Percentiles rank a stretch among this genome's conserved stretches.
Conservation (phyloP, 2,797 vertebrate genomes). For the Sebastes aleutianus region DNA sequence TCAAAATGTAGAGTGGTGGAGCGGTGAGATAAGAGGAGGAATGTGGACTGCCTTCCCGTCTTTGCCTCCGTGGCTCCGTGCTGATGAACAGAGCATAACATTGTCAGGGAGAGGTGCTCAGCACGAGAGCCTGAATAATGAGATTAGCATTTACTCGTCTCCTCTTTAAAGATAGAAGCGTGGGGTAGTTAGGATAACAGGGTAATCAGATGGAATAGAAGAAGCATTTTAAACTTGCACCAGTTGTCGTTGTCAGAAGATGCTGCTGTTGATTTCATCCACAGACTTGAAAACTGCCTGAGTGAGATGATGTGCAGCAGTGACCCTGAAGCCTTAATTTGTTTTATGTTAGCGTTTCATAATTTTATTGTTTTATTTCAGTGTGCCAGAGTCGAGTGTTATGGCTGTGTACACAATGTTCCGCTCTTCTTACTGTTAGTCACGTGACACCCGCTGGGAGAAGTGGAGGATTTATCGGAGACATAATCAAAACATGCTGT, state of each 20-base stretch:
- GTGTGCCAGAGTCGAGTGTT: slow-evolving; percentile 9
- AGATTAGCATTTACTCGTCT: slow-evolving; percentile 16
- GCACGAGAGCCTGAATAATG: background rate
- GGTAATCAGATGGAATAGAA: background rate
- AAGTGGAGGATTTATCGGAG: background rate
- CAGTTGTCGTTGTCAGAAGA: background rate
- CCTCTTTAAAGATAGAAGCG: slow-evolving; percentile 4
- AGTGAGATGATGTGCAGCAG: background rate
- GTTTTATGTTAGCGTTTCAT: background rate
- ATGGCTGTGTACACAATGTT: slow-evolving; percentile 7
- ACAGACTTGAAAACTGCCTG: background rate
- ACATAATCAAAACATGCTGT: background rate
- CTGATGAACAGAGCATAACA: slow-evolving; percentile 31
- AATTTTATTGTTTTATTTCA: slow-evolving; percentile 23
- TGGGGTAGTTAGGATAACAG: background rate
- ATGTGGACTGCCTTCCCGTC: slow-evolving; percentile 18
- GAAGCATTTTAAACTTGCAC: background rate
- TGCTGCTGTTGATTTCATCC: background rate
- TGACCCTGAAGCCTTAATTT: background rate
- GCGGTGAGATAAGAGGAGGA: slow-evolving; percentile 32
- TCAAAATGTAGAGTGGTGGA: slow-evolving; percentile 26
- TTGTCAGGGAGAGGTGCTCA: background rate
- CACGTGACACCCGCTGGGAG: background rate
- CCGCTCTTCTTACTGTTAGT: slow-evolving; percentile 21
- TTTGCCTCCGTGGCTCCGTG: slow-evolving; percentile 4